Evolutionary conservation across 23 tunicate genomes (phyloP).

Genomic region (Ciona savignyi): DNA sequence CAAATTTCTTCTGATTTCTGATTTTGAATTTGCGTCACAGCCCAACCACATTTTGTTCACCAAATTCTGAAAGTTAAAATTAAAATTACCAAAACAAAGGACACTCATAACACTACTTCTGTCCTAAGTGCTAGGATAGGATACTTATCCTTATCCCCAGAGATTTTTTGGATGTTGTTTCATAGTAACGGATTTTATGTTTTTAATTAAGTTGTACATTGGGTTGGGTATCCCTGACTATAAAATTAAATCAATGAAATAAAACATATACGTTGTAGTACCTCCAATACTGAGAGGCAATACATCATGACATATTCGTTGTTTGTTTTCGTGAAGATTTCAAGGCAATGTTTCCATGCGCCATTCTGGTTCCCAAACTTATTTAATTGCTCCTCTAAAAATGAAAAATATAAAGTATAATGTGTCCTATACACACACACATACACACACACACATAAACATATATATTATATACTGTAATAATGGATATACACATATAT

Average conservation of each 20-base stretch:
- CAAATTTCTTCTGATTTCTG: conserved; percentile 57
- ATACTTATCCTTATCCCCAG: no score
- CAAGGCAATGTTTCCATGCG: conserved; percentile 70
- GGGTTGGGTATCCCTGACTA: background rate
- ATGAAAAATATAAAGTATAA: background rate
- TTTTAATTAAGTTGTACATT: background rate
- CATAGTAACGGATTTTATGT: background rate
- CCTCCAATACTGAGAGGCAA: conserved; percentile 77
- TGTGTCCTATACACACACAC: background rate
- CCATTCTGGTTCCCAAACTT: conserved; percentile 81
- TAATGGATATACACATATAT: no score
- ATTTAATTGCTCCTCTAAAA: conserved; percentile 66
- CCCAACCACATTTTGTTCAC: conserved; percentile 93
- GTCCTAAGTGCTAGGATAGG: background rate
- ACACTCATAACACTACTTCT: background rate
- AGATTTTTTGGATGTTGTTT: background rate
- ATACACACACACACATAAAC: no score
- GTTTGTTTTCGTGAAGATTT: conserved; percentile 43
- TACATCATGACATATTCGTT: conserved; percentile 93
- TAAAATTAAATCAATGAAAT: background rate
- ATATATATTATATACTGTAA: no score
- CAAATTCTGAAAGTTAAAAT: conserved; percentile 26
- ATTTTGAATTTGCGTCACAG: conserved; percentile 43
- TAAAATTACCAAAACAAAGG: background rate
- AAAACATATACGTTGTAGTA: conserved; percentile 3